Percentiles rank a stretch among this genome's conserved stretches.
Conservation (phyloP, 2,888 invertebrate genomes). For the Troglohyphantes excavatus region DNA sequence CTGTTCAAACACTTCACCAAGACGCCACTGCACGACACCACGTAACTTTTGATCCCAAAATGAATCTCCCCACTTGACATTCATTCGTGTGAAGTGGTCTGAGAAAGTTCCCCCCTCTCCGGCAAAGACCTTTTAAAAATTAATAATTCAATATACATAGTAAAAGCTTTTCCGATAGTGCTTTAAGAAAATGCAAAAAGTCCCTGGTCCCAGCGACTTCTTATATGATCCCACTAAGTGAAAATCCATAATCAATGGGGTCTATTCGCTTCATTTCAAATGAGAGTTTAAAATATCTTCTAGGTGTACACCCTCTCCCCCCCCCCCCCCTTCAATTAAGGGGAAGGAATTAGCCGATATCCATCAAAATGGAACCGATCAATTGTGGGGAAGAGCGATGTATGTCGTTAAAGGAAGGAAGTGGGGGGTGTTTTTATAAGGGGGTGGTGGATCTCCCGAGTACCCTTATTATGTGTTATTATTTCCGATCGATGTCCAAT, state of each 20-base stretch:
- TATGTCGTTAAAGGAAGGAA: slow-evolving; percentile 27
- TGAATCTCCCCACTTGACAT: slow-evolving; percentile 28
- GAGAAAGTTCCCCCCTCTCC: not conserved
- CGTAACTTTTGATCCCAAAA: not conserved
- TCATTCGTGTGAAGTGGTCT: not conserved
- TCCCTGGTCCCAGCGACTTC: not conserved
- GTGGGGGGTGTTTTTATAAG: not conserved
- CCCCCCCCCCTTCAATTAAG: slow-evolving; percentile 47
- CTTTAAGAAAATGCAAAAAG: slow-evolving; percentile 31
- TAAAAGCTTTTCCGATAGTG: slow-evolving; percentile 59
- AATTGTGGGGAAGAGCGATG: slow-evolving; percentile 38
- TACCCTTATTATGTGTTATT: not conserved
- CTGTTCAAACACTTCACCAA: too few relatives aligned
- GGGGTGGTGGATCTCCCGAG: not conserved
- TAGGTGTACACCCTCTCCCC: not conserved
- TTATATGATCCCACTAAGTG: slow-evolving; percentile 37
- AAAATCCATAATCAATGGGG: slow-evolving; percentile 61
- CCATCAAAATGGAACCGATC: slow-evolving; percentile 47
- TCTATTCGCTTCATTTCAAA: slow-evolving; percentile 19
- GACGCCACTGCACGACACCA: too few relatives aligned
- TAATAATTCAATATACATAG: slow-evolving; percentile 63
- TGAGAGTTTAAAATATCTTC: slow-evolving; percentile 22
- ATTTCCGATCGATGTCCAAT: not conserved
- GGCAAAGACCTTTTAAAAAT: slow-evolving; percentile 34
- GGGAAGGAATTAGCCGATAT: slow-evolving; percentile 47